Evolutionary conservation across 2,888 invertebrate genomes (phyloP), one percentile per base, ranked within the genome.

Genomic region (Stenolophus ochropezus): DNA sequence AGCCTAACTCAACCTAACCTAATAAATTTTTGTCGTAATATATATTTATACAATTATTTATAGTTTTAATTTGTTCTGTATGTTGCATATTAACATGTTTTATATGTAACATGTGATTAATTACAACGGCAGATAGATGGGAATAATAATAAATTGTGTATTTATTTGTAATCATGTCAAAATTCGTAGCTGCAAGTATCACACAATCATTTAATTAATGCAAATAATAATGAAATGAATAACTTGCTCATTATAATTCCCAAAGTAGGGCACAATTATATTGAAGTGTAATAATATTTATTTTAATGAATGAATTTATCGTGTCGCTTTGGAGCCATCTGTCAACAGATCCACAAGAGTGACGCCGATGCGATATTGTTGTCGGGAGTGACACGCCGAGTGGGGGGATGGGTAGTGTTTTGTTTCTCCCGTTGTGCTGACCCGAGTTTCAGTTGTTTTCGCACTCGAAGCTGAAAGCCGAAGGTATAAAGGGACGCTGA

Each of bases 381-480:
- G 11, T 11, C n/a, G 33, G 11, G 11, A 42, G 8, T 42, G 33
- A 42, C 4, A 42, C 6, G 33, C 56, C 4, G 49, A 20, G 18
- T 11, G 56, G 18, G 18, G 56, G 21, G 56, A 18, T 20, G 20
- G 56, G 18, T 56, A 20, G 56, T 56, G 56, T 56, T 56, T 56
- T 56, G 56, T 56, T 56, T 56, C 56, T 56, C 56, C 20, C 21
- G 56, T 56, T 21, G 21, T 56, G 56, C 2, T 21, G 56, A 56
- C 21, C 56, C 56, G 56, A 56, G 56, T 56, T 56, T 56, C 56
- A 20, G 56, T 21, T 56, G 56, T 56, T 56, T 56, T 56, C 56
- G 56, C 16, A 56, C 33, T 42, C 33, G 11, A 42, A 4, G 33
- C 33, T 42, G 8, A 42, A 42, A 42, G 33, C 33, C 33, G 33